Evolutionary conservation across 2,888 invertebrate genomes (phyloP).

Genomic region (Creontiades dilutus): DNA sequence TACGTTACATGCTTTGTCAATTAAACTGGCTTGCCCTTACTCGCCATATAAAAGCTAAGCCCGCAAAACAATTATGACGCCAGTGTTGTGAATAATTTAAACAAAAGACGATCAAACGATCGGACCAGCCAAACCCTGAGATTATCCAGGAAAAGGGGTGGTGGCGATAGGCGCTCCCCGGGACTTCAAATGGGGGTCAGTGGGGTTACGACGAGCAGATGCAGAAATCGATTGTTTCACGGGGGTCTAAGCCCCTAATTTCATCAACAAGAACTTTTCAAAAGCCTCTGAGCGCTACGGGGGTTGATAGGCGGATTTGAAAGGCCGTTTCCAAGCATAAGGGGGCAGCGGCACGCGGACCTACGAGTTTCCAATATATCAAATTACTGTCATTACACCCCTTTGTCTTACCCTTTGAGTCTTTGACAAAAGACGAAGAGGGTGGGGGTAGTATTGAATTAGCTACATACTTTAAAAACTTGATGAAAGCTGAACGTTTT

Average conservation of each 20-base stretch:
- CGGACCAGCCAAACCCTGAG: not conserved
- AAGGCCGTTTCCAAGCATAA: not conserved
- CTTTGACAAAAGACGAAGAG: not conserved
- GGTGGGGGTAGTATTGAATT: not conserved
- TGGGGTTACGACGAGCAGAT: constrained; percentile 24
- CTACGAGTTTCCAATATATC: not conserved
- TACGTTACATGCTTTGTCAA: too few relatives aligned
- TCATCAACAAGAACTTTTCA: not conserved
- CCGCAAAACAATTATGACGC: too few relatives aligned
- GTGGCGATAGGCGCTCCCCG: not conserved
- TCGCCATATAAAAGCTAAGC: too few relatives aligned
- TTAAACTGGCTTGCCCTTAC: too few relatives aligned
- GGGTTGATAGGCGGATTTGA: not conserved
- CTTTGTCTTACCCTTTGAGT: constrained; percentile 1
- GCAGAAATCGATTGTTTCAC: constrained; percentile 25
- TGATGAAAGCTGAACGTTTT: too few relatives aligned
- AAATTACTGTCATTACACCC: constrained; percentile 17
- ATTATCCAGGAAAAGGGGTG: not conserved
- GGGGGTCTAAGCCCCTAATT: constrained; percentile 10
- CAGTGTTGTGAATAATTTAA: not conserved
- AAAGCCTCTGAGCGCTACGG: not conserved
- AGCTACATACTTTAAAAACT: not conserved
- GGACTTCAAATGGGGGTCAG: not conserved
- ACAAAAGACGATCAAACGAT: not conserved
- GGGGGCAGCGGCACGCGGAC: constrained; percentile 7